Base-by-base conservation (phyloP, 2,888 invertebrate genomes). In the Portevinia maculata region DNA sequence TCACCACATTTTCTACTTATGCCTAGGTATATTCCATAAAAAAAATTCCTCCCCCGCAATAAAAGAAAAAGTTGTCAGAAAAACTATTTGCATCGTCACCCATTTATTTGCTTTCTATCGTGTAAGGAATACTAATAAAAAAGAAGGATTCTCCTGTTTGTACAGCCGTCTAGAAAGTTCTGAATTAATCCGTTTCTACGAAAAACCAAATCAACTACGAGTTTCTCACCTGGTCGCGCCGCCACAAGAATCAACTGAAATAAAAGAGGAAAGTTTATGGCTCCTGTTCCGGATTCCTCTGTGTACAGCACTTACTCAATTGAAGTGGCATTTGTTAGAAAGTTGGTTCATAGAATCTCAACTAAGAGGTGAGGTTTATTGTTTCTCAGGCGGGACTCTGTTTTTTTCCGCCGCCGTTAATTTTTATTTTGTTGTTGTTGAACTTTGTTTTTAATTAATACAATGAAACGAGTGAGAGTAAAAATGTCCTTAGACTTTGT, bases 131-230 rank as follows among this genome's bases (percentile, higher is more conserved):
- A 52, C 2, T 9, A 28, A 11, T n/a, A n/a, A 17, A 21, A 30
- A 17, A 5, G 19, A 57, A 28, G 37, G 59, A 21, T 50, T 46
- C 52, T 32, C 11, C n/a, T 55, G 34, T 62, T 70, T 70, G 70
- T 50, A 41, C 19, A 60, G 60, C 24, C 60, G 71, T 71, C 71
- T 71, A 28, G 5, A 62, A 71, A 71, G 71, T 71, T 71, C n/a
- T 53, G 71, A 71, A 60, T 71, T 62, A 71, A 71, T 71, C 53
- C 44, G 44, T 19, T 19, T 44, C 9, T 32, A 11, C n/a, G 30
- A 21, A 59, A 70, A 70, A 70, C 50, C 70, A 70, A 70, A 70
- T 70, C 70, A 70, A 70, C 60, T 60, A 70, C 52, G 59, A 60
- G 41, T 60, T 60, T 60, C 70, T 60, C 59, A 70, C 70, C 70